These are phyloP conservation scores for Leptopilina myrica DNA, from an alignment of 2,888 invertebrate genomes.

Conservation along the genomic window DNA sequence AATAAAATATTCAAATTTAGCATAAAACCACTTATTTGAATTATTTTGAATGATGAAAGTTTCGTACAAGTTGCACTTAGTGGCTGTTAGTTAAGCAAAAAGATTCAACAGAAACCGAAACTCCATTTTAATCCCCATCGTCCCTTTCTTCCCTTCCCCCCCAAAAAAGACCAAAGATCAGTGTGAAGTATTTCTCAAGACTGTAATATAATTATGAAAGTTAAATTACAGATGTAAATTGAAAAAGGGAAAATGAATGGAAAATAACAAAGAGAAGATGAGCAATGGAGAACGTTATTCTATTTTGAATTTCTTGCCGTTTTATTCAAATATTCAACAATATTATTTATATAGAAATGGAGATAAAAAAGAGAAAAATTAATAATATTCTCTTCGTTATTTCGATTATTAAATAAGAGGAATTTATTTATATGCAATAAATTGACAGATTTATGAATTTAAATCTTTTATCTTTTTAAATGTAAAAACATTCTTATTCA, in stretches of 20 bases:
- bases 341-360: constrained; percentile 1
- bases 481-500: too few relatives aligned
- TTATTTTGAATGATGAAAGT: constrained; percentile 22
- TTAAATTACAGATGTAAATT: constrained; percentile 73
- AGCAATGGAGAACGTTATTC: constrained; percentile 1
- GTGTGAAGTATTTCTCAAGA: constrained; percentile 60
- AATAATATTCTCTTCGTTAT: not conserved
- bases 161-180: constrained; percentile 48
- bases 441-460: too few relatives aligned
- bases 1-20: constrained; percentile 4
- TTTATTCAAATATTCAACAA: constrained; percentile 11
- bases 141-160: too few relatives aligned
- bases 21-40: constrained; percentile 17
- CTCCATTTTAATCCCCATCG: constrained; percentile 48
- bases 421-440: too few relatives aligned
- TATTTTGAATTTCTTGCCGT: not conserved
- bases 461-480: too few relatives aligned
- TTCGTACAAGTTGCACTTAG: constrained; percentile 23
- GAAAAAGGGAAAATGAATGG: constrained; percentile 51
- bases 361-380: not conserved
- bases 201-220: constrained; percentile 66
- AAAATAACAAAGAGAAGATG: constrained; percentile 38
- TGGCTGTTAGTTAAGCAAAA: constrained; percentile 31
- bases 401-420: too few relatives aligned
- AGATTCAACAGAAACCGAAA: constrained; percentile 40